phyloP scores from a whole-genome alignment of 92 coral and sea anemone species.

The Parazoanthus darwini region DNA sequence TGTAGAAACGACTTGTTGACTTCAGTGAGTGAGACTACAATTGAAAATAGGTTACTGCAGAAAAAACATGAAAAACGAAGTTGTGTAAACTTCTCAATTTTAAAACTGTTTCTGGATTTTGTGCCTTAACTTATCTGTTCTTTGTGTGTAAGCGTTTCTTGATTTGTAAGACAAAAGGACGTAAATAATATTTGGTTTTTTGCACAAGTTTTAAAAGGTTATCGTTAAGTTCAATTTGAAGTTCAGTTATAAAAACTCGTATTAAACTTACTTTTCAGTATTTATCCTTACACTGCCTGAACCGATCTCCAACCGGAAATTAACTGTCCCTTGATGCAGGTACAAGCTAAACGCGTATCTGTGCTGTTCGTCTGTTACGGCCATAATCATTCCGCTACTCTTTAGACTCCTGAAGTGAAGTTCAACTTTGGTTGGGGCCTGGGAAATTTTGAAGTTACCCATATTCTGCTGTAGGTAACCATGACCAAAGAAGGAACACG shows the following conservation, averaged over 20 bases:
- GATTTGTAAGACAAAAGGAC: background rate
- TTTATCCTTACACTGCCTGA: slow-evolving; percentile 32
- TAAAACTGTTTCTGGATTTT: background rate
- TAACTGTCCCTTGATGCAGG: slow-evolving; percentile 53
- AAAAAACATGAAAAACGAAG: background rate
- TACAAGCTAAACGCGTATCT: slow-evolving; percentile 46
- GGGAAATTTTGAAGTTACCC: slow-evolving; percentile 58
- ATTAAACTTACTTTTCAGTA: slow-evolving; percentile 47
- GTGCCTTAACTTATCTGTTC: background rate
- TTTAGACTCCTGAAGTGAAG: slow-evolving; percentile 70
- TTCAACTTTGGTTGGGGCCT: slow-evolving; percentile 37
- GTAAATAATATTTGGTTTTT: no score
- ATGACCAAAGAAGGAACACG: slow-evolving; percentile 63
- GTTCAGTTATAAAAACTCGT: background rate
- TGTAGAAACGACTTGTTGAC: no score
- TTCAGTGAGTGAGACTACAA: no score
- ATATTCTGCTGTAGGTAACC: slow-evolving; percentile 64
- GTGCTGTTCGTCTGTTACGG: slow-evolving; percentile 48
- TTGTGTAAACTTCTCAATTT: background rate
- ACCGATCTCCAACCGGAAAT: slow-evolving; percentile 42
- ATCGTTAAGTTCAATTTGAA: background rate
- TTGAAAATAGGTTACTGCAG: no score
- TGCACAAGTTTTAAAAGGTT: background rate
- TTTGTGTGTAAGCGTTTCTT: no score
- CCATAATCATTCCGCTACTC: slow-evolving; percentile 63